Conservation (phyloP, 2,797 vertebrate species). For the Threskiornis aethiopicus region DNA sequence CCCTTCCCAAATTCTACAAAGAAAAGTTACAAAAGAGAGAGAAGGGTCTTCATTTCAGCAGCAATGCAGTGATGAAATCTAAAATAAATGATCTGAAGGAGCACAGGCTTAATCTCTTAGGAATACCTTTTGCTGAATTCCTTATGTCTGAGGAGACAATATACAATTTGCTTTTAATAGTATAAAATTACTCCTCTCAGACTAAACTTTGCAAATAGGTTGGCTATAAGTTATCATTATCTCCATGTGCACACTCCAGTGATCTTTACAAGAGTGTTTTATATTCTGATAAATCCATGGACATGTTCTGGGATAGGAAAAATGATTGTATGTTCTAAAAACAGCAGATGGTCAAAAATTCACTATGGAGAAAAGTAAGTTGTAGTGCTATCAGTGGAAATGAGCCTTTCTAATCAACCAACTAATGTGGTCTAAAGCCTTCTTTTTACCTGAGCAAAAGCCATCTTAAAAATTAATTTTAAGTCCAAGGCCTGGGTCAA, state of each 20-base stretch:
- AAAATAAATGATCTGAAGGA: not conserved
- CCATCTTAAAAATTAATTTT: not conserved
- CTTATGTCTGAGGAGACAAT: not conserved
- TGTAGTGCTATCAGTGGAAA: not conserved
- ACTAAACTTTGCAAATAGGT: constrained; percentile 4
- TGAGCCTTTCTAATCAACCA: not conserved
- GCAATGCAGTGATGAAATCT: not conserved
- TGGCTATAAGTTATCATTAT: not conserved
- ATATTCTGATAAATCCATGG: not conserved
- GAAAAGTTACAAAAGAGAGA: not conserved
- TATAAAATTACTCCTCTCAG: not conserved
- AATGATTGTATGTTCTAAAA: not conserved
- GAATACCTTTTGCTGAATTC: not conserved
- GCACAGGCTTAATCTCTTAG: not conserved
- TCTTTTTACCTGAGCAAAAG: not conserved
- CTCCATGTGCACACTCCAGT: not conserved
- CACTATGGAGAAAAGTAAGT: not conserved
- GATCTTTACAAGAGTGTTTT: not conserved
- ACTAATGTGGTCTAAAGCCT: not conserved
- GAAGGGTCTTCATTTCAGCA: not conserved
- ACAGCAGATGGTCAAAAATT: not conserved
- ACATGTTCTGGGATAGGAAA: not conserved
- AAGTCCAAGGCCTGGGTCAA: not conserved
- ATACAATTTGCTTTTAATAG: not conserved
- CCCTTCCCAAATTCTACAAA: not conserved